phyloP scores from a whole-genome alignment of 2,113 vertebrate genomes.

The Atrichornis clamosus region DNA sequence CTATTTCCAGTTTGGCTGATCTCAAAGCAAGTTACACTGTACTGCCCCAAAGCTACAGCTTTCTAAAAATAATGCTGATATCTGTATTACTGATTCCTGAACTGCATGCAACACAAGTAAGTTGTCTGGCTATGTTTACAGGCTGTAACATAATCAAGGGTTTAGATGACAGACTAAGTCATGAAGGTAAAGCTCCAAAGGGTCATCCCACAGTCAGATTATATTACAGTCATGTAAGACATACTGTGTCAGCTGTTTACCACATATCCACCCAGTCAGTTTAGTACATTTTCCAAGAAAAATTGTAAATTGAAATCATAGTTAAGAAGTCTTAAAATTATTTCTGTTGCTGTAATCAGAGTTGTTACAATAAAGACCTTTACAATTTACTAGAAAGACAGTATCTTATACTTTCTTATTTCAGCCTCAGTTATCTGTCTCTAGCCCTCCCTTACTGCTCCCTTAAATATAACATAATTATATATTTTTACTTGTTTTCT shows the following conservation, averaged over 20 bases:
- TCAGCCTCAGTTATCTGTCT: neutral
- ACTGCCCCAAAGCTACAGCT: neutral
- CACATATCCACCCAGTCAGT: neutral
- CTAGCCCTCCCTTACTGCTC: neutral
- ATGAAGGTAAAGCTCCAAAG: slow-evolving; percentile 28
- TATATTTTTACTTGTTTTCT: neutral
- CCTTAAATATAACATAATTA: neutral
- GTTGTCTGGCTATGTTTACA: slow-evolving; percentile 40
- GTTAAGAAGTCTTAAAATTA: slow-evolving; percentile 23
- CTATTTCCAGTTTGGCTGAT: neutral
- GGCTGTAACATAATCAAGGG: slow-evolving; percentile 58
- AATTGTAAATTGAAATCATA: slow-evolving; percentile 54
- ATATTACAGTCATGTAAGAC: slow-evolving; percentile 9
- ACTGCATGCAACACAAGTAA: slow-evolving; percentile 22
- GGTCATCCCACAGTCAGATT: slow-evolving; percentile 32
- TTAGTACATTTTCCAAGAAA: slow-evolving; percentile 59
- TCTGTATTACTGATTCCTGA: slow-evolving; percentile 35
- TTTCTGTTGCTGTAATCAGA: slow-evolving; percentile 58
- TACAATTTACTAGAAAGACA: neutral
- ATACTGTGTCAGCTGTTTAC: slow-evolving; percentile 40
- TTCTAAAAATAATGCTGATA: slow-evolving; percentile 54
- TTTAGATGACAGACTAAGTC: slow-evolving; percentile 16
- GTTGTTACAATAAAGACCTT: neutral
- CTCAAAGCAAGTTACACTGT: slow-evolving; percentile 13
- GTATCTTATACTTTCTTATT: neutral